Evolutionary conservation across 2,888 invertebrate genomes (phyloP), one percentile per base, ranked within the genome.

Genomic region (Lithophane semibrunnea): DNA sequence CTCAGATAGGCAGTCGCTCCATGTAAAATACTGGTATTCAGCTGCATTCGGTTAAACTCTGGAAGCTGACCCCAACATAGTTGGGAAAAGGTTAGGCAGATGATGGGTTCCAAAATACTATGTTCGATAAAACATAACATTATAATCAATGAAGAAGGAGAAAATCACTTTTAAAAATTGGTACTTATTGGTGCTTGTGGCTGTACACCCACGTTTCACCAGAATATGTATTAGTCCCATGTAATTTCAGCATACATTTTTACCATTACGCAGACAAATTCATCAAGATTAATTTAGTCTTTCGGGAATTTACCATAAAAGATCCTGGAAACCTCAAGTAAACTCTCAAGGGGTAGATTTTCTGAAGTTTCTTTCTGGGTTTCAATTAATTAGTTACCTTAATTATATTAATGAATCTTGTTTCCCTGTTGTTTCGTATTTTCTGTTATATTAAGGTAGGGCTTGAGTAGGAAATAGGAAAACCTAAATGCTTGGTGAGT

Each of bases 371-470:
- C 12, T 47, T 77, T 56, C 49, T 24, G 52, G 42, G 21, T 3
- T 52, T 68, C 64, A 79, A 49, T 69, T 69, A 83, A 65, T 83
- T 80, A 69, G n/a, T 58, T n/a, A 29, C 44, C 24, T 54, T 68
- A 78, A 60, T 83, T 37, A 37, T 37, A 37, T 37, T 49, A 69
- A 80, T 47, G 5, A 60, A 54, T 69, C 47, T 52, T 42, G 79
- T 42, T 60, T 49, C 52, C 13, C 37, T 78, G 44, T 29, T 54
- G 44, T 77, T 83, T 7, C n/a, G n/a, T 21, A n/a, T 77, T 75
- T 65, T 58, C 52, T 21, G 37, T 65, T 65, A 52, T 42, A 44
- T 61, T 24, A 75, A 12, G 13, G 1, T 12, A 21, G 7, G 37
- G 3, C 12, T 56, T 0, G 18, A 42, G 5, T 65, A 16, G 21